Conservation (phyloP, 2,888 invertebrate species). For the Bimastos eiseni region DNA sequence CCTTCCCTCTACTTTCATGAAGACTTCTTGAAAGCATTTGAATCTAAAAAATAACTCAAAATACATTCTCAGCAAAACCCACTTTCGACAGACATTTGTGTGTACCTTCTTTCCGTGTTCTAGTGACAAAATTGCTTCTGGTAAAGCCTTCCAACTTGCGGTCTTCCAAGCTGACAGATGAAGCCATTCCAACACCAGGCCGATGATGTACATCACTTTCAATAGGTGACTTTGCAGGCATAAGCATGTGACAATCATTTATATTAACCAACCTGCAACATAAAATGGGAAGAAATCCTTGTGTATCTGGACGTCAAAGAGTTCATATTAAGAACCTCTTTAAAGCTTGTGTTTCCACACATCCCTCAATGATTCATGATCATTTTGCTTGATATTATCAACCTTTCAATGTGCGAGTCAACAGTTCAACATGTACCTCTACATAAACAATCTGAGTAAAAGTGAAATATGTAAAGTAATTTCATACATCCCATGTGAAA, state of each 20-base stretch:
- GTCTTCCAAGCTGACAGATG: not conserved
- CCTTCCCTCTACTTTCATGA: not conserved
- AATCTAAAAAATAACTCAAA: not conserved
- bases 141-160: not conserved
- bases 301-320: not conserved
- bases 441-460: not conserved
- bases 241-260: slow-evolving; percentile 9
- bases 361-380: not conserved
- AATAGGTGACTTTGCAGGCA: slow-evolving; percentile 15
- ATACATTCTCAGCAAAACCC: not conserved
- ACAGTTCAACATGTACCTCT: not conserved
- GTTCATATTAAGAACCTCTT: no score
- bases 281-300: not conserved
- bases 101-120: not conserved
- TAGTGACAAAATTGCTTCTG: not conserved
- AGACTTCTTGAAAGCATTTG: not conserved
- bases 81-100: not conserved
- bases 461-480: no score
- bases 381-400: not conserved
- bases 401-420: not conserved
- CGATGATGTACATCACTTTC: not conserved
- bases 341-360: not conserved
- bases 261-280: slow-evolving; percentile 13
- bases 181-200: not conserved
- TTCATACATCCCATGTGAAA: no score